Base-by-base conservation (phyloP, 2,888 invertebrate species). In the Drosophila falleni region DNA sequence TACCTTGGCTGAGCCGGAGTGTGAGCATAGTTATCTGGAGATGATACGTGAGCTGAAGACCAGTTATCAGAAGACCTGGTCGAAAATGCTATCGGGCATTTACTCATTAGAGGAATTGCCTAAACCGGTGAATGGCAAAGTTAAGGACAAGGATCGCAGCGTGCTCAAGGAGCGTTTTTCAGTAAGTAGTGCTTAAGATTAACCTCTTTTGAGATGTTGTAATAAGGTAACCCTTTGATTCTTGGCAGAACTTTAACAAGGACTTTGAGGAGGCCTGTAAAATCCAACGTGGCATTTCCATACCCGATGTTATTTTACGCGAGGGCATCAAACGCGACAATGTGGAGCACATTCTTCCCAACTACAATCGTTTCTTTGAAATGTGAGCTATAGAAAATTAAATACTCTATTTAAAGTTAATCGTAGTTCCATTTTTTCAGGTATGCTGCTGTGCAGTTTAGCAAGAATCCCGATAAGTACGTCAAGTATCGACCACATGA, bases 391-490 rank as follows among this genome's bases (percentile, higher is more conserved):
- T 5, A 16, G 2, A 1, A 5, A 2, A 6, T 11, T 5, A 29
- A 5, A 9, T 26, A 13, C 11, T 26, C 9, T 26, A 11, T 1
- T 1, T 49, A 11, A 49, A 5, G 1, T 55, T 16, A 9, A 13
- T 6, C 11, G 1, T 4, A 23, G 15, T 29, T 5, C 26, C 19
- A 11, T 5, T 6, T 23, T 31, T 1, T 3, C 81, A 96, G 96
- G 90, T 96, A 95, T 93, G 94, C 95, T 1, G 92, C 94, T 44
- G 94, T 97, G 49, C 95, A 96, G 63, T 99, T 99, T 93, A 97
- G 98, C 23, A 98, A 98, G 93, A 98, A 98, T 93, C 96, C 96
- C 0, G 97, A 97, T 72, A 99, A 99, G 92, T 98, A 99, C 93
- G 95, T 98, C 65, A 98, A 97, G 93, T 97, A 97, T 91, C 95